These are phyloP conservation scores for Grammomys surdaster DNA, from an alignment of 2,113 vertebrate species.

Conservation along the genomic window DNA sequence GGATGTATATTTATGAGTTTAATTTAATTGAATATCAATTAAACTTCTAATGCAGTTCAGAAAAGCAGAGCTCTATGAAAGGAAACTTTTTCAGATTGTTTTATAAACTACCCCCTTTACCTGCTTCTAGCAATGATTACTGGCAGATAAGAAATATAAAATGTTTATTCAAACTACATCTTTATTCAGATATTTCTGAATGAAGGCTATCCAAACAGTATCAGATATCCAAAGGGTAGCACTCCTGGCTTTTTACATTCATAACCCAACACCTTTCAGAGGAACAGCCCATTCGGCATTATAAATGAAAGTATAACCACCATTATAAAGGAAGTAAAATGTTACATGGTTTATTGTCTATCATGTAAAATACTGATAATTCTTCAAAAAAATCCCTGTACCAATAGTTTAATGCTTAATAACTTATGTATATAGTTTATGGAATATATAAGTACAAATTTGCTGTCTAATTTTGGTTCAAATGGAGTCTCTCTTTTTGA, in stretches of 20 bases:
- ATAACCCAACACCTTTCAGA: neutral
- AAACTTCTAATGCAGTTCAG: neutral
- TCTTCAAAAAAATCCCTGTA: neutral
- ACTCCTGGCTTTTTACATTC: neutral
- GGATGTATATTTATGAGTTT: neutral
- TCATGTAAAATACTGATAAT: neutral
- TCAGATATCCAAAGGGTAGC: neutral
- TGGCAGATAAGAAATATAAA: neutral
- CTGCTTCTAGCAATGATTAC: neutral
- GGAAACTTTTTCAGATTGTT: neutral
- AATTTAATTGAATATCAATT: constrained; percentile 35
- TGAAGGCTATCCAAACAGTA: neutral
- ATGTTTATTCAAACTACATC: neutral
- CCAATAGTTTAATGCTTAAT: neutral
- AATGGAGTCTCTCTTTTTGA: neutral
- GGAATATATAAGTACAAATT: neutral
- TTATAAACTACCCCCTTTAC: neutral
- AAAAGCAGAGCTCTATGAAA: neutral
- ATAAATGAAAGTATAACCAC: neutral
- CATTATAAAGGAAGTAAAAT: neutral
- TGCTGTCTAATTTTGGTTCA: neutral
- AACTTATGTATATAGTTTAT: neutral
- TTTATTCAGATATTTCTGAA: neutral
- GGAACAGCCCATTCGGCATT: neutral
- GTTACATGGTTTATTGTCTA: neutral